Evolutionary conservation across 2,113 vertebrate genomes (phyloP), one percentile per base, ranked within the genome.

Genomic region (Nipponia nippon): DNA sequence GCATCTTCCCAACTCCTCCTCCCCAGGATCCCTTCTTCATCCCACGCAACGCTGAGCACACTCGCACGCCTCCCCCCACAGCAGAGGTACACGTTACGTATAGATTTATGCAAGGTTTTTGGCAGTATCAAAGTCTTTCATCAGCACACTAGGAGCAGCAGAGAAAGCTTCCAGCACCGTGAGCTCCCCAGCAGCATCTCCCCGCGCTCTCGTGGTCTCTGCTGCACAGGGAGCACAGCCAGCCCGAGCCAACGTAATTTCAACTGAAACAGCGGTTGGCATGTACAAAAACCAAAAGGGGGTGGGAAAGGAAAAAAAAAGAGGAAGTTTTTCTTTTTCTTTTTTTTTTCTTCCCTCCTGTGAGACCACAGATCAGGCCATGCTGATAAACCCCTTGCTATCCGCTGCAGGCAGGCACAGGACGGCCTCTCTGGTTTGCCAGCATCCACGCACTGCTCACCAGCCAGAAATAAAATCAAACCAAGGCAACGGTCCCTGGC

Each of bases 31-130:
- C 7, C 3, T 17, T 14, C 70, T 50, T n/a, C 71, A 67, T 38
- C 58, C 71, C 75, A 38, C 1, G 1, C 65, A 13, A 3, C 0
- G 1, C 70, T 20, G 36, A 7, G 22, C 30, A 25, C 2, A 2
- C 44, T 25, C 6, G 0, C 44, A 16, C 6, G 0, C 13, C 79
- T 67, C 55, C 59, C 50, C 34, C 50, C 56, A 29, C 61, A 9
- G 21, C 0, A 4, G 34, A 79, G 52, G 5, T 16, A 13, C 0
- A 6, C 0, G 1, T 3, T 8, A 16, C 2, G 0, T 1, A n/a
- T 0, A n/a, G 61, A 46, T 62, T 19, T 42, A 11, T 27, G n/a
- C 36, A 36, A n/a, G 40, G 16, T 1, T 69, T 71, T n/a, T 2
- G 8, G 44, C 49, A 25, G 40, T 4, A 69, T 15, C 46, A 13